These are phyloP conservation scores for Isurus oxyrinchus DNA, from an alignment of 2,113 vertebrate species.

Conservation along the genomic window DNA sequence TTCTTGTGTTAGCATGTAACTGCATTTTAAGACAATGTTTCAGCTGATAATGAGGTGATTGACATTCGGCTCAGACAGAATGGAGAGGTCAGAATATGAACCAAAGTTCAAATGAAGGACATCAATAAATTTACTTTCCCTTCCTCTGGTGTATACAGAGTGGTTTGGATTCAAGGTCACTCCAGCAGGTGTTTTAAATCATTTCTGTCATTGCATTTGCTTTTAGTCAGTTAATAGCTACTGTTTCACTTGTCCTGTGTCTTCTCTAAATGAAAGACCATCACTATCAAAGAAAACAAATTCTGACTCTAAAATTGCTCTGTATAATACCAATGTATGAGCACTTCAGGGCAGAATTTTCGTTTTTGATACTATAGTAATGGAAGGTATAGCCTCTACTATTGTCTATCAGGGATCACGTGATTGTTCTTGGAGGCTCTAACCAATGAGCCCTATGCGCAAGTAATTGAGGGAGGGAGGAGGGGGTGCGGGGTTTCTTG, in stretches of 20 bases:
- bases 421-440: too few species aligned
- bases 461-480: too few species aligned
- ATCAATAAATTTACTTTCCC: background rate
- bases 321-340: background rate
- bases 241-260: background rate
- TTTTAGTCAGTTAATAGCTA: background rate
- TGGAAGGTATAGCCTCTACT: too few species aligned
- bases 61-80: constrained; percentile 39
- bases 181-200: background rate
- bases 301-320: background rate
- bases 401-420: too few species aligned
- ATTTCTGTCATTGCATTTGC: background rate
- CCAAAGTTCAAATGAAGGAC: background rate
- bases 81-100: constrained; percentile 33
- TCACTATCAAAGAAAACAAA: background rate
- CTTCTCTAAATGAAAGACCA: background rate
- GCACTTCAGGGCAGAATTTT: background rate
- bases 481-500: too few species aligned
- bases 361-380: too few species aligned
- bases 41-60: constrained; percentile 39
- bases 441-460: too few species aligned
- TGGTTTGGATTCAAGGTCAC: background rate
- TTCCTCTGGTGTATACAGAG: background rate
- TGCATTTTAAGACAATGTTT: constrained; percentile 42
- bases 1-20: constrained; percentile 36